Evolutionary conservation across 2,113 vertebrate genomes (phyloP).

Genomic region (Orthochromis malagaraziensis): DNA sequence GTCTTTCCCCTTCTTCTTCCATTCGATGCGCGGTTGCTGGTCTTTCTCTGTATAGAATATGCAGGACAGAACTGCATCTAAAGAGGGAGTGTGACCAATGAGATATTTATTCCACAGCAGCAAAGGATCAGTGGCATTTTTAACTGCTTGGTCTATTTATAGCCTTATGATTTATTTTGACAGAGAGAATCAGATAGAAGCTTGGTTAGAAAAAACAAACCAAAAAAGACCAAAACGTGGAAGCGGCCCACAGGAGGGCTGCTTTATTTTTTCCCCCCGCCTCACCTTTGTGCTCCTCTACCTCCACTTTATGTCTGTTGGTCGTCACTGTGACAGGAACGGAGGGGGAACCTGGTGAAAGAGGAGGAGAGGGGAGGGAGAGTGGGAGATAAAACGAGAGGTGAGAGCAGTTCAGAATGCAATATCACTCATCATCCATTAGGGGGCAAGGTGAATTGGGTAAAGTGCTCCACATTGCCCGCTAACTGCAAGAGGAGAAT

Average conservation of each 20-base stretch:
- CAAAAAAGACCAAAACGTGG: not conserved
- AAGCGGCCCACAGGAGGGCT: not conserved
- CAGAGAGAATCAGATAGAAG: not conserved
- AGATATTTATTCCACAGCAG: constrained; percentile 20
- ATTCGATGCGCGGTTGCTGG: constrained; percentile 80
- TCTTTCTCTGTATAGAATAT: constrained; percentile 73
- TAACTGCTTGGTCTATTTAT: constrained; percentile 26
- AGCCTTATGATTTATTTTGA: constrained; percentile 4
- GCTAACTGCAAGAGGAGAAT: constrained; percentile 41
- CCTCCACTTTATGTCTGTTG: constrained; percentile 54
- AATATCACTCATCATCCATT: constrained; percentile 34
- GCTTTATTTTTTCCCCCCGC: not conserved
- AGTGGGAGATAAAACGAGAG: not conserved
- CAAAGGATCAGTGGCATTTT: not conserved
- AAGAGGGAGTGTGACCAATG: not conserved
- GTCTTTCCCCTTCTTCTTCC: constrained; percentile 82
- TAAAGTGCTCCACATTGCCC: constrained; percentile 5
- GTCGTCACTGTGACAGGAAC: constrained; percentile 57
- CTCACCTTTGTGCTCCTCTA: constrained; percentile 63
- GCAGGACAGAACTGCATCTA: constrained; percentile 85
- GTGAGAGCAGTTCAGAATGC: constrained; percentile 12
- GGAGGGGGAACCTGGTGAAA: constrained; percentile 42
- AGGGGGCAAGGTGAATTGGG: constrained; percentile 40
- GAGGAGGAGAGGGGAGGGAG: not conserved
- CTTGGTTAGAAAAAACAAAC: not conserved